These are phyloP conservation scores for Myrmecobius fasciatus DNA, from an alignment of 2,113 vertebrate genomes.

Conservation along the genomic window DNA sequence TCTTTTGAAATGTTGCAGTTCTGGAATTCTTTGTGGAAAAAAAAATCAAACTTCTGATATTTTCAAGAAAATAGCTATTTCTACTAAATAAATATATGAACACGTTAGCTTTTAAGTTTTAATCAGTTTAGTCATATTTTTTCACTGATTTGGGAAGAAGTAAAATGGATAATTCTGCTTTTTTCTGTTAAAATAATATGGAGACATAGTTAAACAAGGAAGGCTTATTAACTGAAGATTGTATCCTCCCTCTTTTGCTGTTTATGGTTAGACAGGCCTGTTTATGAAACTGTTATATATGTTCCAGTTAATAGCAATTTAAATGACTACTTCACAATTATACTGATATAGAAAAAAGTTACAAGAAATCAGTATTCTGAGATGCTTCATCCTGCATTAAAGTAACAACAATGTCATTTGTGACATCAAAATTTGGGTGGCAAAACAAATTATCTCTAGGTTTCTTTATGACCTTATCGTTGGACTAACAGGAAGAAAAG, in stretches of 20 bases:
- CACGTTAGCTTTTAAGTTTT: background rate
- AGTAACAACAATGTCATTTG: conserved; percentile 3
- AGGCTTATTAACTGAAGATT: background rate
- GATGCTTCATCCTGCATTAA: conserved; percentile 4
- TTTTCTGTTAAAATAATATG: background rate
- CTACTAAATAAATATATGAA: background rate
- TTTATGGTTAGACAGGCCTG: background rate
- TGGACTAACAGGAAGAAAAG: background rate
- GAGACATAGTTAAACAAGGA: fast-evolving
- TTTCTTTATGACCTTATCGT: background rate
- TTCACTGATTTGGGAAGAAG: background rate
- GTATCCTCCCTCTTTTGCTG: fast-evolving
- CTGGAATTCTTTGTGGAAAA: background rate
- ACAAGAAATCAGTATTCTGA: background rate
- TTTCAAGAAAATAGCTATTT: background rate
- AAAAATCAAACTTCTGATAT: background rate
- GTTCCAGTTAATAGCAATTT: background rate
- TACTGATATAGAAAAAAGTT: background rate
- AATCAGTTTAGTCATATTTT: background rate
- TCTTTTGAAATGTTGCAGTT: conserved; percentile 14
- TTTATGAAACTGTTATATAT: background rate
- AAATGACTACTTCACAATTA: background rate
- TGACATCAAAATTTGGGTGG: background rate
- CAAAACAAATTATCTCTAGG: background rate
- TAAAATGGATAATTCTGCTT: background rate